phyloP scores from a whole-genome alignment of 2,113 vertebrate species.

The Platanista minor region DNA sequence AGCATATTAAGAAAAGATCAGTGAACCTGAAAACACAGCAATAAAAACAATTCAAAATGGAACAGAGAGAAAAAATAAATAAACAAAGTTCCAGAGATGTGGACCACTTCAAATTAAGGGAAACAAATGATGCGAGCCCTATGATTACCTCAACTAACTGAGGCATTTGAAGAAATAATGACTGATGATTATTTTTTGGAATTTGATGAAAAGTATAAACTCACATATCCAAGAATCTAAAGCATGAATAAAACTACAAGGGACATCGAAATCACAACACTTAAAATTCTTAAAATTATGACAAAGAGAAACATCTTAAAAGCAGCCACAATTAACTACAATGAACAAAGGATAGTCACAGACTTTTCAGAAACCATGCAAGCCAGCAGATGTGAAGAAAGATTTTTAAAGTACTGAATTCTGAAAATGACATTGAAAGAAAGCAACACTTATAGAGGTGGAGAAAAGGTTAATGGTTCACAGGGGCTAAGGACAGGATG shows the following conservation, averaged over 20 bases:
- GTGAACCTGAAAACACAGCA: neutral
- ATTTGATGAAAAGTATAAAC: neutral
- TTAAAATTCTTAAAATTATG: neutral
- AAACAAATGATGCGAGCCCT: no score
- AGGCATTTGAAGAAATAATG: neutral
- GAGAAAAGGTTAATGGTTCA: neutral
- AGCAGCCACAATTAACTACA: neutral
- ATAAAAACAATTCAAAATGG: neutral
- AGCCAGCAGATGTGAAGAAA: neutral
- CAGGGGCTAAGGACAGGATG: neutral
- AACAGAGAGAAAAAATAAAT: neutral
- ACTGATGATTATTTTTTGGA: neutral
- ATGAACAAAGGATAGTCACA: neutral
- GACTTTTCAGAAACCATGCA: neutral
- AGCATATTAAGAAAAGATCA: neutral
- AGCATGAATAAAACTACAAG: neutral
- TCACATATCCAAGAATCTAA: neutral
- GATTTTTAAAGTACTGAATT: neutral
- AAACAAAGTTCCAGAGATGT: neutral
- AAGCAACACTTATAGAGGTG: neutral
- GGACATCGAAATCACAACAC: neutral
- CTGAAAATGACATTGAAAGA: neutral
- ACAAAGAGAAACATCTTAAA: neutral
- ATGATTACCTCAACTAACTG: no score
- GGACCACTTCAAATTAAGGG: neutral